Evolutionary conservation across 2,888 invertebrate genomes (phyloP).

Genomic region (Apamea crenata): DNA sequence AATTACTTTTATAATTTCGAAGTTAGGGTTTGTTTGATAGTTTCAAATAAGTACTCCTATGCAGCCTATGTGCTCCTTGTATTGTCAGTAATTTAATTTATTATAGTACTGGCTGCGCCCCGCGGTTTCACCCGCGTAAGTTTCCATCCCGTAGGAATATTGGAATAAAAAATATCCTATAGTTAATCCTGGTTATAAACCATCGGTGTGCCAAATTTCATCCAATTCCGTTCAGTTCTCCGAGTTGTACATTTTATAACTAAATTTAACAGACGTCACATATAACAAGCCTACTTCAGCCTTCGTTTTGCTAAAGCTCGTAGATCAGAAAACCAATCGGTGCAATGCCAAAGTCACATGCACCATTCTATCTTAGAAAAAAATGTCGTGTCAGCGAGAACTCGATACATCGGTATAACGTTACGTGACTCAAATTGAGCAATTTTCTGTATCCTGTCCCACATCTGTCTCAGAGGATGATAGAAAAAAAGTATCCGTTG

Average conservation of each 20-base stretch:
- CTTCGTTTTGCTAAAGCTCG: not conserved
- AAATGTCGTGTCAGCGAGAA: conserved; percentile 77
- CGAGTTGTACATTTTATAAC: too few relatives aligned
- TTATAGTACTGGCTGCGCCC: too few relatives aligned
- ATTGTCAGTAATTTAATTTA: too few relatives aligned
- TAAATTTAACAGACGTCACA: not conserved
- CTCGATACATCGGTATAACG: conserved; percentile 85
- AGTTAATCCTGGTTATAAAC: too few relatives aligned
- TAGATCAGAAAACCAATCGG: not conserved
- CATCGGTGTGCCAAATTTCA: too few relatives aligned
- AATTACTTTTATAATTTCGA: not conserved
- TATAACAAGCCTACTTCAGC: not conserved
- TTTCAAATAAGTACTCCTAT: not conserved
- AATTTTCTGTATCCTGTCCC: conserved; percentile 87
- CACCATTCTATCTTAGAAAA: conserved; percentile 26
- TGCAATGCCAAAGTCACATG: conserved; percentile 29
- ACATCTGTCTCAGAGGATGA: conserved; percentile 82
- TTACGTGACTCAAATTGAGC: conserved; percentile 86
- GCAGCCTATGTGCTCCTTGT: too few relatives aligned
- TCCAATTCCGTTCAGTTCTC: not conserved
- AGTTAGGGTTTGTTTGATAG: not conserved
- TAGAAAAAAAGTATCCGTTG: conserved; percentile 80
- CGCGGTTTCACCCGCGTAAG: too few relatives aligned
- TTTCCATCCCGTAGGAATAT: too few relatives aligned
- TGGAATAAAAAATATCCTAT: too few relatives aligned